These are phyloP conservation scores for Mythimna pallens DNA, from an alignment of 2,888 invertebrate species.

Conservation along the genomic window DNA sequence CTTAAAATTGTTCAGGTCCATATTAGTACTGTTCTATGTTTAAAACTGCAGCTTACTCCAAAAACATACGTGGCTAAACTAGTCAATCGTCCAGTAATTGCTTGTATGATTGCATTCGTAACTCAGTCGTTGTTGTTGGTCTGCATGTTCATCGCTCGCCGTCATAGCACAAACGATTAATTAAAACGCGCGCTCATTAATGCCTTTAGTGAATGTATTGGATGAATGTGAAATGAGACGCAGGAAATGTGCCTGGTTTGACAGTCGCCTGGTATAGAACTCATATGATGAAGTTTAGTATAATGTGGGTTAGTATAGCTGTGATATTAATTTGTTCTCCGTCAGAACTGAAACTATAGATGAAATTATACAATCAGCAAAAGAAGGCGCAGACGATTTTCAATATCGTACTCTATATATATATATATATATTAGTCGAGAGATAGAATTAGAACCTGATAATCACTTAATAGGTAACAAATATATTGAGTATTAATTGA, in stretches of 20 bases:
- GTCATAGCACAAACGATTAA: slow-evolving; percentile 49
- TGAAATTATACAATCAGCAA: too few species aligned
- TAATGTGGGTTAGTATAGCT: neutral
- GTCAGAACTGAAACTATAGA: too few species aligned
- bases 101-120: slow-evolving; percentile 45
- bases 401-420: neutral
- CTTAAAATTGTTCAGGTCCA: neutral
- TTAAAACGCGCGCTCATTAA: slow-evolving; percentile 57
- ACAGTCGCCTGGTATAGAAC: neutral
- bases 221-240: slow-evolving; percentile 11
- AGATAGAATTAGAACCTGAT: too few species aligned
- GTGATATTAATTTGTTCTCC: too few species aligned
- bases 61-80: slow-evolving; percentile 17
- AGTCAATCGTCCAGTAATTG: slow-evolving; percentile 20
- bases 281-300: neutral
- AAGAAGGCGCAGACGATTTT: neutral
- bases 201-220: slow-evolving; percentile 22
- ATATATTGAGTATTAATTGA: too few species aligned
- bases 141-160: slow-evolving; percentile 20
- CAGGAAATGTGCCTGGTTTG: slow-evolving; percentile 1
- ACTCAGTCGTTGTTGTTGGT: slow-evolving; percentile 21
- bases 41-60: too few species aligned
- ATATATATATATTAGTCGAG: too few species aligned
- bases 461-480: too few species aligned
- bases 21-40: neutral